Percentiles rank a stretch among this genome's conserved stretches.
Conservation (phyloP, 53 echinoderm and acorn worm species). For the Crossaster papposus region DNA sequence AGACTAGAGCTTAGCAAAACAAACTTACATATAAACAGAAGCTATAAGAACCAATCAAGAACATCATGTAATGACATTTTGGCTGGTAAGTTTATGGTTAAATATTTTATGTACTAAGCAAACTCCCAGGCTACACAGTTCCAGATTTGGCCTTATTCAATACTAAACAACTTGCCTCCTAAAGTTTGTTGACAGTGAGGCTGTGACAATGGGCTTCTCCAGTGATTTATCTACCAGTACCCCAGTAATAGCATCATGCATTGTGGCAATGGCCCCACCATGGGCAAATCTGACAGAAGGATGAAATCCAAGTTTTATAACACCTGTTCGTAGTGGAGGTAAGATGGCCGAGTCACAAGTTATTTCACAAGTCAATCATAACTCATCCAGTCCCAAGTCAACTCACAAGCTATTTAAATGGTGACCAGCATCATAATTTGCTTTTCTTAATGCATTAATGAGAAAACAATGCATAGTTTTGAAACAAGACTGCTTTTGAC, state of each 20-base stretch:
- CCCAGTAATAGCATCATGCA: neutral
- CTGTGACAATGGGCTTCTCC: neutral
- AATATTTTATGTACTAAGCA: neutral
- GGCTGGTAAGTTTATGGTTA: too few relatives aligned
- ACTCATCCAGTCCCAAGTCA: neutral
- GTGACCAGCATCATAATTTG: too few relatives aligned
- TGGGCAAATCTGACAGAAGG: neutral
- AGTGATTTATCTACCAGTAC: neutral
- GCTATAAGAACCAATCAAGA: too few relatives aligned
- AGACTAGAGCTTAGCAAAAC: too few relatives aligned
- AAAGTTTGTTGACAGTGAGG: neutral
- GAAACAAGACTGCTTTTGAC: too few relatives aligned
- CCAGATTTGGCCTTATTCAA: neutral
- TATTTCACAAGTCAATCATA: neutral
- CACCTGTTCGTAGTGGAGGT: neutral
- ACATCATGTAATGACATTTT: too few relatives aligned
- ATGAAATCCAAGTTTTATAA: neutral
- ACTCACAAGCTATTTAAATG: too few relatives aligned
- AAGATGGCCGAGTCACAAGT: neutral
- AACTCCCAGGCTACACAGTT: neutral
- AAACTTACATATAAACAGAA: too few relatives aligned
- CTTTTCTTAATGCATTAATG: too few relatives aligned
- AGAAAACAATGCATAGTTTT: neutral
- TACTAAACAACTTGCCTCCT: neutral
- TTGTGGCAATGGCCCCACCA: conserved; percentile 42